Percentiles rank a stretch among this genome's conserved stretches.
Evolutionary conservation across 2,797 vertebrate species (phyloP).

Genomic region (Atherinosoma microstoma): DNA sequence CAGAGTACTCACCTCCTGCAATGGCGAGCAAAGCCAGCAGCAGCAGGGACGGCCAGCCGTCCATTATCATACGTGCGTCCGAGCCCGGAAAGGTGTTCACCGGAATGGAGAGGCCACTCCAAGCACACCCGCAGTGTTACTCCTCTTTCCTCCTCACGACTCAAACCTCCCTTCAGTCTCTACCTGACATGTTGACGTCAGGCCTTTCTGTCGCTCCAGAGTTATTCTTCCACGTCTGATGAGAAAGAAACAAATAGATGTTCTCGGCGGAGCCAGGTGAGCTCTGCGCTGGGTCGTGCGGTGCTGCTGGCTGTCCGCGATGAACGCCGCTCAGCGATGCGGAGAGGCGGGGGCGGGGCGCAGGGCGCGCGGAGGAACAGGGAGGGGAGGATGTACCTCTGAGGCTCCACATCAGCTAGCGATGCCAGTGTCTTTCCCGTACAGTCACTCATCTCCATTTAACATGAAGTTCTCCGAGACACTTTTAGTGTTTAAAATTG

Average conservation of each 20-base stretch:
- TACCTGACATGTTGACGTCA: slow-evolving; percentile 73
- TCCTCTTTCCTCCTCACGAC: slow-evolving; percentile 51
- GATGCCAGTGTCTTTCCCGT: slow-evolving; percentile 52
- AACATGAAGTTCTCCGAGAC: slow-evolving; percentile 37
- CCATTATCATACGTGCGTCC: slow-evolving; percentile 69
- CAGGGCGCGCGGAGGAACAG: slow-evolving; percentile 33
- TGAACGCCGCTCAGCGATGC: slow-evolving; percentile 63
- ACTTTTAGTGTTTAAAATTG: slow-evolving; percentile 10
- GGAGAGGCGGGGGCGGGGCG: slow-evolving; percentile 64
- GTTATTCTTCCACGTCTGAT: slow-evolving; percentile 30
- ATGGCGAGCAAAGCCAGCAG: slow-evolving; percentile 79
- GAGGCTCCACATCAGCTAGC: slow-evolving; percentile 43
- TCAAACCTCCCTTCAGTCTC: slow-evolving; percentile 56
- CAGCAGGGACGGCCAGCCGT: slow-evolving; percentile 65
- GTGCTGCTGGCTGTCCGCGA: slow-evolving; percentile 53
- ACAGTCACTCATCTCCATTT: slow-evolving; percentile 46
- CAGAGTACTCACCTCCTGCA: slow-evolving; percentile 83
- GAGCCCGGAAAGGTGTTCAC: slow-evolving; percentile 71
- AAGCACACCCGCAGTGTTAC: slow-evolving; percentile 59
- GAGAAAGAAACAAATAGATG: slow-evolving; percentile 10
- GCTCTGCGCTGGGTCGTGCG: slow-evolving; percentile 45
- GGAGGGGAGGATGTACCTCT: slow-evolving; percentile 46
- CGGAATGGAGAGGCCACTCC: slow-evolving; percentile 69
- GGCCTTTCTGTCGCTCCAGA: slow-evolving; percentile 34
- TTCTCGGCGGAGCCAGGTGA: slow-evolving; percentile 69